These are phyloP conservation scores for Azorinus chamasolen DNA, from an alignment of 2,888 invertebrate species.

Conservation along the genomic window DNA sequence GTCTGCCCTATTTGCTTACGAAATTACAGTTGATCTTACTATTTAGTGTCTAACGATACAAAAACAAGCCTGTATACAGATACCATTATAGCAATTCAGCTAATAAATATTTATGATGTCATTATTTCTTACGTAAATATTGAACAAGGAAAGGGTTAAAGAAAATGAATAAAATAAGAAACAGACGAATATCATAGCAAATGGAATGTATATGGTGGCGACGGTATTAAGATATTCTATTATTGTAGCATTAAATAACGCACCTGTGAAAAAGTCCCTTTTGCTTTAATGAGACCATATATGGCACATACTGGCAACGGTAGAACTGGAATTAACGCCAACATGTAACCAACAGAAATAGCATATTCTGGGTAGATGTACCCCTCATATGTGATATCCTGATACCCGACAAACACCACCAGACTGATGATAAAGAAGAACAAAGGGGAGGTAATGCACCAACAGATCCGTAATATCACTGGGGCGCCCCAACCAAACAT, in stretches of 20 bases:
- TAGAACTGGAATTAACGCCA: conserved; percentile 41
- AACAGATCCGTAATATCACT: conserved; percentile 44
- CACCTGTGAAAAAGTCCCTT: conserved; percentile 40
- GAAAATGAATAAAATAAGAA: too few species aligned
- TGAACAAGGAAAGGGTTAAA: too few species aligned
- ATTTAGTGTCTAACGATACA: neutral
- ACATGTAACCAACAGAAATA: conserved; percentile 31
- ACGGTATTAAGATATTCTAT: too few species aligned
- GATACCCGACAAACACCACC: conserved; percentile 29
- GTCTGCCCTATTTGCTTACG: too few species aligned
- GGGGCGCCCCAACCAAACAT: conserved; percentile 59
- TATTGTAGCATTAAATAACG: too few species aligned
- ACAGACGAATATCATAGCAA: too few species aligned
- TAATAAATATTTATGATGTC: too few species aligned
- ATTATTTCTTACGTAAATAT: too few species aligned
- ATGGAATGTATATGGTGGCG: too few species aligned
- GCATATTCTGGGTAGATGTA: conserved; percentile 40
- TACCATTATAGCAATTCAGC: too few species aligned
- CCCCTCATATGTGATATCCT: conserved; percentile 39
- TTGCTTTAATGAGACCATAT: conserved; percentile 8
- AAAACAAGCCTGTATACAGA: too few species aligned
- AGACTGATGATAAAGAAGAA: conserved; percentile 37
- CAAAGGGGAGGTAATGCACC: conserved; percentile 55
- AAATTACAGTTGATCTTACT: neutral
- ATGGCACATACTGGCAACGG: conserved; percentile 47